A percentile compares a stretch with the other conserved stretches of the same genome.
These are phyloP conservation scores for Anabacerthia variegaticeps DNA, from an alignment of 2,797 vertebrate genomes.

Conservation along the genomic window DNA sequence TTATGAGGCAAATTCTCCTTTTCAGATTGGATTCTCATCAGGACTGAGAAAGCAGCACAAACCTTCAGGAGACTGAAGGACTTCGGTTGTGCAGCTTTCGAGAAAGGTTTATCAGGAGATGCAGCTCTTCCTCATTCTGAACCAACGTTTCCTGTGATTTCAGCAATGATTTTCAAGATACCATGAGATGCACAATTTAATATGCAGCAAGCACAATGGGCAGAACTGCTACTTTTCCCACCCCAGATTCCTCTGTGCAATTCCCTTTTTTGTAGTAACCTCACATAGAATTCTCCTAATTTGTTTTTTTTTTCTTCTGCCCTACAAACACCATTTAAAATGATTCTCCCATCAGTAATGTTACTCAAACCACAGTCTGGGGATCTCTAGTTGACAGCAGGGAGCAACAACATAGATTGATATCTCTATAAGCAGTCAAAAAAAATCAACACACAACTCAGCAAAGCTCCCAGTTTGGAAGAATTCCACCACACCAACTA, in stretches of 20 bases:
- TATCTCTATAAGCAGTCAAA: not conserved
- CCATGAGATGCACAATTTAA: not conserved
- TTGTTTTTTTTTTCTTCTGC: not conserved
- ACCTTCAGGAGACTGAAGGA: not conserved
- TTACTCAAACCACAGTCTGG: not conserved
- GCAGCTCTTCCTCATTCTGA: constrained; percentile 12
- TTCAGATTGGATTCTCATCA: not conserved
- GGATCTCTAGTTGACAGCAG: not conserved
- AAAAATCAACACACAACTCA: not conserved
- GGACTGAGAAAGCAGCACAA: not conserved
- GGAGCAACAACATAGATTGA: not conserved
- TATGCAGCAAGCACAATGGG: not conserved
- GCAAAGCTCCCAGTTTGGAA: not conserved
- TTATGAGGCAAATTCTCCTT: not conserved
- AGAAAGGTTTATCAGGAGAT: not conserved
- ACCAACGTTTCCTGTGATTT: constrained; percentile 29
- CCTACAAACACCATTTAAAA: not conserved
- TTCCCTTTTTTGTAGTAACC: not conserved
- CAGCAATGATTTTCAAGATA: not conserved
- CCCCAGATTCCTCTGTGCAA: not conserved
- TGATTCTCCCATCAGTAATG: not conserved
- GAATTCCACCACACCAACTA: not conserved
- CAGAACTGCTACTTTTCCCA: not conserved
- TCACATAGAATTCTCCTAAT: not conserved
- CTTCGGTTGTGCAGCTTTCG: not conserved